Conservation (phyloP, 2,797 vertebrate genomes). For the Phataginus tricuspis region DNA sequence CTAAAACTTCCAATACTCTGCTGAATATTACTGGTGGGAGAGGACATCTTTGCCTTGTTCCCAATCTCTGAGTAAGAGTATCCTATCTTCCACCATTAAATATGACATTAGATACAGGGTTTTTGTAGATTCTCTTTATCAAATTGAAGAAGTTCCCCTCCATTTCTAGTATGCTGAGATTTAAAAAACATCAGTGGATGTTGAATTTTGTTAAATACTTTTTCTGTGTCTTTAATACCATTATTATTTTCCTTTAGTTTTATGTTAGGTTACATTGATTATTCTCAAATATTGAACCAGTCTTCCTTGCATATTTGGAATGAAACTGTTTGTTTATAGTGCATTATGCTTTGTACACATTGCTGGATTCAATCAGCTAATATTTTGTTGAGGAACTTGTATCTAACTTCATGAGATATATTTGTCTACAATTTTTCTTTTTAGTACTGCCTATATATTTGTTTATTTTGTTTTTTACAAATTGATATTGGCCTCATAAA, state of each 20-base stretch:
- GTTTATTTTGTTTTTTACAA: not conserved
- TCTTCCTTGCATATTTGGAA: not conserved
- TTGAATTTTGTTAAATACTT: not conserved
- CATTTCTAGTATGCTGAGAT: not conserved
- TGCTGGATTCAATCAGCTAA: not conserved
- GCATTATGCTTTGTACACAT: not conserved
- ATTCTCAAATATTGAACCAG: not conserved
- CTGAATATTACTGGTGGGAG: rapidly evolving
- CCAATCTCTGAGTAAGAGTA: not conserved
- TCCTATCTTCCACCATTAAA: not conserved
- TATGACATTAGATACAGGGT: rapidly evolving
- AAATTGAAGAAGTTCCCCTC: not conserved
- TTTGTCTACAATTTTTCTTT: not conserved
- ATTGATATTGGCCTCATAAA: not conserved
- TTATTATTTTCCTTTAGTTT: not conserved
- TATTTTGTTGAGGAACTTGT: not conserved
- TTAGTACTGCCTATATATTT: not conserved
- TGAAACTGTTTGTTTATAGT: no score
- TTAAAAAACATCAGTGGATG: not conserved
- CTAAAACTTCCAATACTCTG: not conserved
- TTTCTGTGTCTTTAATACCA: not conserved
- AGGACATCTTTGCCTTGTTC: rapidly evolving
- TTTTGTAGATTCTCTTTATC: not conserved
- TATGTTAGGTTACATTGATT: not conserved
- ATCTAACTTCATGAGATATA: not conserved